Percentiles rank a stretch among this genome's conserved stretches.
These are phyloP conservation scores for Nemoura dubitans DNA, from an alignment of 2,888 invertebrate species.

Conservation along the genomic window DNA sequence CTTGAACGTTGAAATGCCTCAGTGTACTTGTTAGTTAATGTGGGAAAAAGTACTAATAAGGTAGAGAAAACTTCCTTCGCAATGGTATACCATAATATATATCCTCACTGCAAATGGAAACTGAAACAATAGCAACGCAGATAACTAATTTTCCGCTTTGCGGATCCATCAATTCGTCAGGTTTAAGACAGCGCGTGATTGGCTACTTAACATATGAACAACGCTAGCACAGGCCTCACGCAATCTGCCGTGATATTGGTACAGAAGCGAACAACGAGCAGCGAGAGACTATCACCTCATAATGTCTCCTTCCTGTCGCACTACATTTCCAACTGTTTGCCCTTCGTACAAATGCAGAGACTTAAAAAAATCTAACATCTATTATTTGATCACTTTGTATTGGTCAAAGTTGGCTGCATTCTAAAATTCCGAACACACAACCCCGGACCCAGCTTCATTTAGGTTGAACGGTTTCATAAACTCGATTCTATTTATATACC, in stretches of 20 bases:
- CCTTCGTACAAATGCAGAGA: no score
- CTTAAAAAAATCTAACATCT: background rate
- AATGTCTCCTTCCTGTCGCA: conserved; percentile 49
- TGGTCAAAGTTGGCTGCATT: background rate
- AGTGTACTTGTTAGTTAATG: no score
- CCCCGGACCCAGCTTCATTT: background rate
- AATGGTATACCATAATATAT: no score
- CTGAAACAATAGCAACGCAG: background rate
- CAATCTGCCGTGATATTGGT: conserved; percentile 38
- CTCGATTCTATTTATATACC: background rate
- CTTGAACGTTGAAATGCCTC: no score
- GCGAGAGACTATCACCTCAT: conserved; percentile 49
- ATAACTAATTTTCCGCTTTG: conserved; percentile 56
- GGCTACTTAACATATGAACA: conserved; percentile 38
- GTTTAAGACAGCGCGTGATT: conserved; percentile 44
- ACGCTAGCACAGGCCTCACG: conserved; percentile 26
- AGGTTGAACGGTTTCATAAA: background rate
- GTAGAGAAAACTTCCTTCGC: no score
- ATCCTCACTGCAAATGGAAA: background rate
- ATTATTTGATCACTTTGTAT: background rate
- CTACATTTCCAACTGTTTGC: background rate
- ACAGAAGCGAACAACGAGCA: conserved; percentile 29
- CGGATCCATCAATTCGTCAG: conserved; percentile 56
- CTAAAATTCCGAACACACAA: background rate
- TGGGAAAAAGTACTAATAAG: no score